Percentiles rank a stretch among this genome's conserved stretches.
Evolutionary conservation across 2,113 vertebrate genomes (phyloP).

Genomic region (Catharus fuscescens): DNA sequence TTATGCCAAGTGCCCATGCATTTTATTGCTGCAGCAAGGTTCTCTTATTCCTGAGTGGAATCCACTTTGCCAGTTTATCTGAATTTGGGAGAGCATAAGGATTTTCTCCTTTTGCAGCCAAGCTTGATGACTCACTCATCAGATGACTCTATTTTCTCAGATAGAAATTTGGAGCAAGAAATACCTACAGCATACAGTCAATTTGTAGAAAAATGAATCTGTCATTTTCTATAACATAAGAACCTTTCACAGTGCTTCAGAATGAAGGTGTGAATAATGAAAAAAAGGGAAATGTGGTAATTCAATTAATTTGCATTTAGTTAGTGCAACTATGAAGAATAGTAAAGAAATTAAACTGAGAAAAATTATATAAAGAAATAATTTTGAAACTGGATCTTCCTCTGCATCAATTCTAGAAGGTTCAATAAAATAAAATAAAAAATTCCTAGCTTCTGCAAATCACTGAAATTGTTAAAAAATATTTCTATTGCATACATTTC

Average conservation of each 20-base stretch:
- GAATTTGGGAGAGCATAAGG: neutral
- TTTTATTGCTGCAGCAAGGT: neutral
- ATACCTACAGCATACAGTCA: neutral
- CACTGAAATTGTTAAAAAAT: neutral
- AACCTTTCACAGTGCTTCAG: neutral
- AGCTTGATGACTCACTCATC: conserved; percentile 28
- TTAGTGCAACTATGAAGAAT: neutral
- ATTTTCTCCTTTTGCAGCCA: conserved; percentile 2
- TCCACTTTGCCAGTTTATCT: neutral
- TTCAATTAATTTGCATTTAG: neutral
- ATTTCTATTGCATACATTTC: neutral
- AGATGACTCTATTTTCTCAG: conserved; percentile 26
- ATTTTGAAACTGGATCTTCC: neutral
- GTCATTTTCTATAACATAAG: neutral
- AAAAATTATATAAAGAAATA: neutral
- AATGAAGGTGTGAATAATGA: neutral
- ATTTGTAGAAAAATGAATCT: neutral
- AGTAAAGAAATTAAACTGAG: neutral
- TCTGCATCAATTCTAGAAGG: neutral
- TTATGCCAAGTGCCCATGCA: neutral
- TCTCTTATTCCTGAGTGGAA: neutral
- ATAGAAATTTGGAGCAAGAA: neutral
- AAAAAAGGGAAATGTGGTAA: neutral
- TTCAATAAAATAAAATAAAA: neutral
- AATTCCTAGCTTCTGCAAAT: neutral